A percentile compares a stretch with the other conserved stretches of the same genome.
These are phyloP conservation scores for Brachionus calyciflorus DNA, from an alignment of 1,140 invertebrate species.

Conservation along the genomic window DNA sequence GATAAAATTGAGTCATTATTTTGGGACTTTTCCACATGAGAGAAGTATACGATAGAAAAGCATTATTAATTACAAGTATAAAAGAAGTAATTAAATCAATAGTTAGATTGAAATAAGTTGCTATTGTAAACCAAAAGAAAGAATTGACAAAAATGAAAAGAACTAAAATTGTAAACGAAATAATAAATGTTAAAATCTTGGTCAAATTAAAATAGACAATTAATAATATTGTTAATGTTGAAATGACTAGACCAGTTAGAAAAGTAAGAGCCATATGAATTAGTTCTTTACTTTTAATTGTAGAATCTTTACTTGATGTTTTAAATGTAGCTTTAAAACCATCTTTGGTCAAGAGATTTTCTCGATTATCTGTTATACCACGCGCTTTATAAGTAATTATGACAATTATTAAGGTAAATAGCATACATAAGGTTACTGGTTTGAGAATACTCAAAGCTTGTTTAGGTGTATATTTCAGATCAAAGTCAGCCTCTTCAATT, in stretches of 20 bases:
- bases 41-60: slow-evolving; percentile 75
- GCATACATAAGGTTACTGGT: slow-evolving; percentile 93
- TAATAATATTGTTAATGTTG: slow-evolving; percentile 86
- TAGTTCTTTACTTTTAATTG: slow-evolving; percentile 82
- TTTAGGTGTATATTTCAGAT: slow-evolving; percentile 88
- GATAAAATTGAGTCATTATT: slow-evolving; percentile 86
- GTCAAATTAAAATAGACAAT: slow-evolving; percentile 88
- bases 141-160: slow-evolving; percentile 92
- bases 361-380: background rate
- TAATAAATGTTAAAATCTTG: slow-evolving; percentile 90
- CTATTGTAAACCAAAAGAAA: slow-evolving; percentile 66
- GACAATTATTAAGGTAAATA: slow-evolving; percentile 81
- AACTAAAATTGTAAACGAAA: slow-evolving; percentile 89
- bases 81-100: slow-evolving; percentile 78
- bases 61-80: slow-evolving; percentile 97
- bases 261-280: background rate
- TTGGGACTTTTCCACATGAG: slow-evolving; percentile 97
- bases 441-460: slow-evolving; percentile 97
- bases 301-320: slow-evolving; percentile 65
- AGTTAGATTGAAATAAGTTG: slow-evolving; percentile 70
- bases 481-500: too few relatives aligned
- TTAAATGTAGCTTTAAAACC: background rate
- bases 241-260: slow-evolving; percentile 84
- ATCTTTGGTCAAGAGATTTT: background rate
- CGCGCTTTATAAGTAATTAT: background rate